Conservation (phyloP, 2,797 vertebrate species). For the Austrolebias charrua region DNA sequence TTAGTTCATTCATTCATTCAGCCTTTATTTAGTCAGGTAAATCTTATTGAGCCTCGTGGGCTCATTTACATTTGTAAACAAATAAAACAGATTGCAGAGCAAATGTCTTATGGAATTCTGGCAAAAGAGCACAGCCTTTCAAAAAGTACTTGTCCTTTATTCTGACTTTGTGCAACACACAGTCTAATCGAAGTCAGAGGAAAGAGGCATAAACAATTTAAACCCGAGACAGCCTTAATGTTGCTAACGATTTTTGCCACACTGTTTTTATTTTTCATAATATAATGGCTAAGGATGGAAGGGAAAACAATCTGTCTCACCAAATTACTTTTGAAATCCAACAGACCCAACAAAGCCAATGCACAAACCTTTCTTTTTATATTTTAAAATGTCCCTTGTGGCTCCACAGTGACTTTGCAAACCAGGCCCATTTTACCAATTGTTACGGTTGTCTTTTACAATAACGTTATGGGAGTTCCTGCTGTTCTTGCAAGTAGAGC, state of each 20-base stretch:
- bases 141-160: neutral
- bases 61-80: too few species aligned
- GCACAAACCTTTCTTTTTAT: slow-evolving; percentile 29
- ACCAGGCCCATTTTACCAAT: slow-evolving; percentile 58
- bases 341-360: slow-evolving; percentile 43
- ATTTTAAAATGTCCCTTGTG: slow-evolving; percentile 35
- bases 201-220: slow-evolving; percentile 1
- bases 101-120: neutral
- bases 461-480: slow-evolving; percentile 60
- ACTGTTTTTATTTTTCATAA: slow-evolving; percentile 10
- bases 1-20: too few species aligned
- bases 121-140: slow-evolving; percentile 12
- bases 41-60: too few species aligned
- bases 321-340: slow-evolving; percentile 50
- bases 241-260: slow-evolving; percentile 22
- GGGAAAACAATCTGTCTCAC: slow-evolving; percentile 46
- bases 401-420: slow-evolving; percentile 60
- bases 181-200: neutral
- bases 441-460: slow-evolving; percentile 64
- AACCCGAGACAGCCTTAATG: neutral
- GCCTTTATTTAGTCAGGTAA: too few species aligned
- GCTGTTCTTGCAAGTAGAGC: slow-evolving; percentile 55
- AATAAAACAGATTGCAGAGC: slow-evolving; percentile 4
- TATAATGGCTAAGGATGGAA: slow-evolving; percentile 16
- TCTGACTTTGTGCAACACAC: neutral